Evolutionary conservation across 1,140 invertebrate species (phyloP), one percentile per base, ranked within the genome.

Genomic region (Meloidogyne floridensis): DNA sequence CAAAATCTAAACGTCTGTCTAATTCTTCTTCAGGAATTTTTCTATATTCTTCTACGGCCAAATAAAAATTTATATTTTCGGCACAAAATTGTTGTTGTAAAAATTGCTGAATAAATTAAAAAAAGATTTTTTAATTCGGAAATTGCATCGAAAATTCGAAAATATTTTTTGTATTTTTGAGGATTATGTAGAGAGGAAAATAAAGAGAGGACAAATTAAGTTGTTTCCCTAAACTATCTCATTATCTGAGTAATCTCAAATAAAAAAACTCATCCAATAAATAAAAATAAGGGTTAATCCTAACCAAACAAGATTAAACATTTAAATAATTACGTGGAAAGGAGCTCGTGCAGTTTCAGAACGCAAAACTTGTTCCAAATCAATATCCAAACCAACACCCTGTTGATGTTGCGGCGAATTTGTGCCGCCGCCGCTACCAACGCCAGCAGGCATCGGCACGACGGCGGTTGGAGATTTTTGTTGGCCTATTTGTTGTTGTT

Each of bases 81-180:
- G 86, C 83, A 77, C 87, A 89, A 72, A 89, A 89, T 72, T 89
- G 87, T 72, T 90, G 87, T 81, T 89, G 89, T 11, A 89, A 80
- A 82, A 90, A 89, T 74, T 80, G 81, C 86, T 87, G 18, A 69
- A 86, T 54, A 53, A 78, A 77, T 65, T 18, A 59, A 75, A 51
- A 11, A 32, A 32, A 32, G 32, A 32, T 32, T 32, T 32, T 32
- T 32, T 32, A 32, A 32, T 32, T 32, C 32, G 32, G 32, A 32
- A 32, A 32, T 32, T 32, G 32, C 32, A 32, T 32, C 32, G 32
- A 32, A 32, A 32, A 32, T 32, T 32, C 32, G 32, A 32, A 32
- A 47, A 47, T 47, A 47, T 47, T 47, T 47, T 47, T 32, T 32
- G 32, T 32, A 32, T 32, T 32, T 32, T 32, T 32, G 32, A 32